Percentiles rank a stretch among this genome's conserved stretches.
These are phyloP conservation scores for Clarias magur DNA, from an alignment of 2,113 vertebrate genomes.

Conservation along the genomic window DNA sequence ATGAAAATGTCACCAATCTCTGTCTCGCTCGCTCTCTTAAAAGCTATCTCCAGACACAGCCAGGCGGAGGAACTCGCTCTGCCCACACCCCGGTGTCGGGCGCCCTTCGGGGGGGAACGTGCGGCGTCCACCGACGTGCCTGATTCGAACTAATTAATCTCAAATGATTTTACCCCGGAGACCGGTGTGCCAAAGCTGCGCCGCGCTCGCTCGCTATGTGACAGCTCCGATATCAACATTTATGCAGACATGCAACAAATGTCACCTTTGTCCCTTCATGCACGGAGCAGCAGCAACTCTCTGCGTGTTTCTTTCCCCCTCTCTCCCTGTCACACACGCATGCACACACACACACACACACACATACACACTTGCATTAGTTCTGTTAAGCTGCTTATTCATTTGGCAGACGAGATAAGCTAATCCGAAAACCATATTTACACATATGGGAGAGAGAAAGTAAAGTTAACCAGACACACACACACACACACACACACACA, in stretches of 20 bases:
- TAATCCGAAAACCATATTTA: slow-evolving; percentile 57
- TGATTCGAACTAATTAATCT: slow-evolving; percentile 25
- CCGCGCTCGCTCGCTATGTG: not conserved
- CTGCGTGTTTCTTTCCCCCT: not conserved
- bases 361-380: slow-evolving; percentile 7
- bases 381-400: slow-evolving; percentile 56
- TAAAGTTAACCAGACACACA: not conserved
- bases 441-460: slow-evolving; percentile 38
- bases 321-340: too few species aligned
- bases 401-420: slow-evolving; percentile 54
- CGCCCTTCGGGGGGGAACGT: not conserved
- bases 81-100: slow-evolving; percentile 30
- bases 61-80: slow-evolving; percentile 1
- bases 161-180: slow-evolving; percentile 31
- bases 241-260: slow-evolving; percentile 12
- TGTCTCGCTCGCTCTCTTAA: not conserved
- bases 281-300: not conserved
- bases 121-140: not conserved
- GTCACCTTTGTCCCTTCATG: slow-evolving; percentile 22
- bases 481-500: not conserved
- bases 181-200: not conserved
- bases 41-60: slow-evolving; percentile 13
- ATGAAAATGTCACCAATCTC: slow-evolving; percentile 21
- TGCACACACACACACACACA: slow-evolving; percentile 11
- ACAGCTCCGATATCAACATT: slow-evolving; percentile 11